phyloP scores from a whole-genome alignment of 2,113 vertebrate genomes.

The Barbus barbus region DNA sequence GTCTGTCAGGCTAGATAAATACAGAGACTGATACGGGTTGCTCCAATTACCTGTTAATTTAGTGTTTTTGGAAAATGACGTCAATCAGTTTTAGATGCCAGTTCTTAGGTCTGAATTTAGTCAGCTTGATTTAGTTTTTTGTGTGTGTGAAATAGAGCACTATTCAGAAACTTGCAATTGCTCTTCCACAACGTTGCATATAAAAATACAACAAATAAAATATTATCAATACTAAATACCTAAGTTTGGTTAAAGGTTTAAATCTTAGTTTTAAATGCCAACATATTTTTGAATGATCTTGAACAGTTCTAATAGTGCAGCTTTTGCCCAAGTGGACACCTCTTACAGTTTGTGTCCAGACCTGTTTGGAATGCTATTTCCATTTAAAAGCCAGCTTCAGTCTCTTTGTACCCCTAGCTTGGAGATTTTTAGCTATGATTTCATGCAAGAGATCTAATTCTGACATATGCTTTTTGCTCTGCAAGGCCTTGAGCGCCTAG shows the following conservation, averaged over 20 bases:
- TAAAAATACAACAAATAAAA: too few relatives aligned
- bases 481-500: background rate
- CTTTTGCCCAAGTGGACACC: constrained; percentile 61
- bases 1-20: constrained; percentile 21
- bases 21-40: background rate
- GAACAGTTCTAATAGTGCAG: constrained; percentile 41
- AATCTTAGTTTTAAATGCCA: background rate
- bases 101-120: background rate
- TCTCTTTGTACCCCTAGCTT: background rate
- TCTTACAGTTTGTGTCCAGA: constrained; percentile 71
- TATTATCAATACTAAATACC: too few relatives aligned
- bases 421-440: constrained; percentile 22
- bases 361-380: constrained; percentile 75
- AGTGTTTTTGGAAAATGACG: background rate
- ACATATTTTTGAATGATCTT: background rate
- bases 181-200: too few relatives aligned
- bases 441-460: background rate
- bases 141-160: background rate
- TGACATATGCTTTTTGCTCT: background rate
- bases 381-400: constrained; percentile 3
- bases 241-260: too few relatives aligned
- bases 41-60: background rate
- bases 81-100: background rate
- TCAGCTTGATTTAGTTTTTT: background rate
- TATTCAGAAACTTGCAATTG: background rate